phyloP scores from a whole-genome alignment of 2,113 vertebrate genomes.

The Myocastor coypus region DNA sequence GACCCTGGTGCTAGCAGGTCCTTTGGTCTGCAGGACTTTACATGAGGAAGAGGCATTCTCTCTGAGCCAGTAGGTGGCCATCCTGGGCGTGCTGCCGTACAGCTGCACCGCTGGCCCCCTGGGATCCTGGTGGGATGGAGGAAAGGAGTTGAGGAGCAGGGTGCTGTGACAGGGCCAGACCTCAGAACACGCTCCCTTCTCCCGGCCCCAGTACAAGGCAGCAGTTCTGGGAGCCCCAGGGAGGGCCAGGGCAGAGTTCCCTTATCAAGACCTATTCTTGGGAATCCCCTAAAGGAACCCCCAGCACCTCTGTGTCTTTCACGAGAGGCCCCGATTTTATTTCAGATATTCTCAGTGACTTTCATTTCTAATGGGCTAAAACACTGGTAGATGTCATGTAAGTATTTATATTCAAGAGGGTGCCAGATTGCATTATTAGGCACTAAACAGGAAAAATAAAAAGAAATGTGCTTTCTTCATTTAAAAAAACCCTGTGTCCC shows the following conservation, averaged over 20 bases:
- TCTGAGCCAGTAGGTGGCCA: not conserved
- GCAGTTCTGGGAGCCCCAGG: not conserved
- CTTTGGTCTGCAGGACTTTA: not conserved
- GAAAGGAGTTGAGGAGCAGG: not conserved
- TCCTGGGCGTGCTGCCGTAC: not conserved
- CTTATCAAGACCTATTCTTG: not conserved
- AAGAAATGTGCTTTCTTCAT: not conserved
- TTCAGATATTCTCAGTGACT: not conserved
- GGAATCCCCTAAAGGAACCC: not conserved
- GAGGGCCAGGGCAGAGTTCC: not conserved
- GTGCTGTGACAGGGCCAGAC: no score
- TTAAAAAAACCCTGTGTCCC: not conserved
- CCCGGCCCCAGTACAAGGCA: fast-evolving
- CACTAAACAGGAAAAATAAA: not conserved
- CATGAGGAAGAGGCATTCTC: not conserved
- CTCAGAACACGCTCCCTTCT: fast-evolving
- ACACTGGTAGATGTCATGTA: not conserved
- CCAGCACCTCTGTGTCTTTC: not conserved
- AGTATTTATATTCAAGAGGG: not conserved
- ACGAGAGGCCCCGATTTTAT: not conserved
- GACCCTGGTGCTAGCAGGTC: not conserved
- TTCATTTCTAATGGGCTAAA: not conserved
- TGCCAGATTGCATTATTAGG: not conserved
- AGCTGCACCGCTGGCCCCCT: fast-evolving
- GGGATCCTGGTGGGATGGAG: not conserved